Evolutionary conservation across 2,113 vertebrate genomes (phyloP), one percentile per base, ranked within the genome.

Genomic region (Cyprinodon brontotheroides): DNA sequence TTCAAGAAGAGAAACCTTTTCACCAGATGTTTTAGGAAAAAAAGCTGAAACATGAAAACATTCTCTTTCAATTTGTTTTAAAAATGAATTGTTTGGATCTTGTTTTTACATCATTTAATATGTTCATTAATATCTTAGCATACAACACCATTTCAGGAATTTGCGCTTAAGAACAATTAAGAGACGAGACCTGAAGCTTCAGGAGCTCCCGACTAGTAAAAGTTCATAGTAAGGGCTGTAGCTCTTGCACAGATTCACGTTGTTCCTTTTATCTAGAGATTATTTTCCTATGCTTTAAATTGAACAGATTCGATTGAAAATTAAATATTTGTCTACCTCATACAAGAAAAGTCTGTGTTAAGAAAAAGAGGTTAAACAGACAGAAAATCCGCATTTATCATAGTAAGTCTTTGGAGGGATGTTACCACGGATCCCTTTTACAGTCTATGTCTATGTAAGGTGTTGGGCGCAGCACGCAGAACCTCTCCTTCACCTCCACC

Each of bases 391-490:
- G 65, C n/a, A 8, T 0, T 48, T 57, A 0, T 37, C 22, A 39
- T 13, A 60, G 38, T 68, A 65, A 59, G 70, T 72, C 41, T 43
- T 36, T 61, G n/a, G 12, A 65, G 41, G 17, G 43, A 70, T 11
- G n/a, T 75, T 59, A 75, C 20, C 48, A 2, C n/a, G 66, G 64
- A 63, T 80, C 62, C 17, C 64, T 72, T 15, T 75, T 73, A 67
- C 41, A 11, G 57, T 93, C 88, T 20, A 92, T 22, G 11, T 89
- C 80, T 70, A 90, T 87, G 69, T 72, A 68, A 17, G 92, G 91
- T 57, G 91, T 82, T 0, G 88, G 68, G 1, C 89, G 88, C 37
- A 92, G 86, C 62, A 93, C 82, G 47, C 92, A 93, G 63, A 92
- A 93, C 60, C 78, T 89, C 74, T 92, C 91, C 6, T 29, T 45